Evolutionary conservation across 2,797 vertebrate species (phyloP).

Genomic region (Enteromius viviparus): DNA sequence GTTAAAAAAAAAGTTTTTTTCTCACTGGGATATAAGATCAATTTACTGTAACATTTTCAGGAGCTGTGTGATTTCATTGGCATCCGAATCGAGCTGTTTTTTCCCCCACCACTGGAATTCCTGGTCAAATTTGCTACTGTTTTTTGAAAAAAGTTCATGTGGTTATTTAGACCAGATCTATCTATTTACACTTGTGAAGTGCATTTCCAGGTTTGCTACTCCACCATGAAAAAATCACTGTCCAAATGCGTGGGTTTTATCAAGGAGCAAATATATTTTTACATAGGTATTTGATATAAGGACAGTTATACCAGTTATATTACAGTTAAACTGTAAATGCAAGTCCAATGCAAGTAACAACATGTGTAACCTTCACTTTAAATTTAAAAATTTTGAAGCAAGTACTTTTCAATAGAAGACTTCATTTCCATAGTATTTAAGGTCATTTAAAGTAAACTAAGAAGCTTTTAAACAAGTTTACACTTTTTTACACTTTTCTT

Average conservation of each 20-base stretch:
- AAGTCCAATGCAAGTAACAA: not conserved
- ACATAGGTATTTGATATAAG: not conserved
- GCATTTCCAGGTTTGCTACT: not conserved
- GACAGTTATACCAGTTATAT: not conserved
- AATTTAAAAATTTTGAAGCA: not conserved
- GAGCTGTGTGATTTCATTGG: not conserved
- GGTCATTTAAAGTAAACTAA: too few relatives aligned
- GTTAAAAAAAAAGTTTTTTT: not conserved
- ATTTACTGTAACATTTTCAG: not conserved
- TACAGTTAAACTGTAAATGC: too few relatives aligned
- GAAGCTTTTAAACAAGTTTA: not conserved
- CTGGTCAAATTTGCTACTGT: not conserved
- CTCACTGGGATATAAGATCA: not conserved
- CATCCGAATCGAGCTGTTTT: not conserved
- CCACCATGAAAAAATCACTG: not conserved
- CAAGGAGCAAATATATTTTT: not conserved
- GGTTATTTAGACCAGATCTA: too few relatives aligned
- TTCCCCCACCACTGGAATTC: not conserved
- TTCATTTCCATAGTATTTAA: too few relatives aligned
- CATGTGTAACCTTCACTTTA: not conserved
- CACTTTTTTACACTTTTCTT: not conserved
- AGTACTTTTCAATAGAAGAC: not conserved
- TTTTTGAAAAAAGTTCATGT: not conserved
- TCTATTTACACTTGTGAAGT: too few relatives aligned
- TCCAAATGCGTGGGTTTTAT: not conserved